A percentile compares a stretch with the other conserved stretches of the same genome.
Conservation (phyloP, 2,888 invertebrate genomes). For the Parasteatoda lunata region DNA sequence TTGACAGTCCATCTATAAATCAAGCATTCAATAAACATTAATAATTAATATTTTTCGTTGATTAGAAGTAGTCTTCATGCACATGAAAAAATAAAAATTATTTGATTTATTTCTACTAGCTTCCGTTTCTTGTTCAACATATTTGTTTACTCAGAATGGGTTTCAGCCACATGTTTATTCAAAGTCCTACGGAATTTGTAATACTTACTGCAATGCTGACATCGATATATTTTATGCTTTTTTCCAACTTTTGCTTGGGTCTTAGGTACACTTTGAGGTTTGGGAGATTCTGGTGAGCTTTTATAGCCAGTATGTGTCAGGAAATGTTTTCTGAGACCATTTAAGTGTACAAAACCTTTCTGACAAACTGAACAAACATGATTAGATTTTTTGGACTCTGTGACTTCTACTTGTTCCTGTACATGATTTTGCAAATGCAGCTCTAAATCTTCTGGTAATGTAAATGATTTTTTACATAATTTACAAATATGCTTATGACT, state of each 20-base stretch:
- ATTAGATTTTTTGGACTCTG: slow-evolving; percentile 13
- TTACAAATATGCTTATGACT: slow-evolving; percentile 40
- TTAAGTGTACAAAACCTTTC: slow-evolving; percentile 49
- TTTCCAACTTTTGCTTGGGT: slow-evolving; percentile 1
- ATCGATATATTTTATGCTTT: slow-evolving; percentile 11
- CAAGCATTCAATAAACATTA: too few species aligned
- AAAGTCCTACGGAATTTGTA: not conserved
- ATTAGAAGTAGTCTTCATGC: too few species aligned
- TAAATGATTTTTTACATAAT: slow-evolving; percentile 40
- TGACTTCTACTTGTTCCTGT: not conserved
- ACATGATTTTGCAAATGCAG: slow-evolving; percentile 35
- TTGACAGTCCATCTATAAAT: too few species aligned
- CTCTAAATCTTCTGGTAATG: slow-evolving; percentile 21
- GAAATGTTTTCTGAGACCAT: slow-evolving; percentile 35
- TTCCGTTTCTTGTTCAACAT: too few species aligned
- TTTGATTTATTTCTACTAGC: too few species aligned
- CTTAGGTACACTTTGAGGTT: not conserved
- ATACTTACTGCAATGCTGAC: not conserved
- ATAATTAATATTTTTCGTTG: too few species aligned
- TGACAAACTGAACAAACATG: slow-evolving; percentile 48
- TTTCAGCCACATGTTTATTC: slow-evolving; percentile 3
- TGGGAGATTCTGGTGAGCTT: slow-evolving; percentile 22
- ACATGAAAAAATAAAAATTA: too few species aligned
- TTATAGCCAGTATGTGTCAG: slow-evolving; percentile 25
- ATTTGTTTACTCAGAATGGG: too few species aligned